phyloP scores from a whole-genome alignment of 2,888 invertebrate genomes.

The Alsophila aescularia region DNA sequence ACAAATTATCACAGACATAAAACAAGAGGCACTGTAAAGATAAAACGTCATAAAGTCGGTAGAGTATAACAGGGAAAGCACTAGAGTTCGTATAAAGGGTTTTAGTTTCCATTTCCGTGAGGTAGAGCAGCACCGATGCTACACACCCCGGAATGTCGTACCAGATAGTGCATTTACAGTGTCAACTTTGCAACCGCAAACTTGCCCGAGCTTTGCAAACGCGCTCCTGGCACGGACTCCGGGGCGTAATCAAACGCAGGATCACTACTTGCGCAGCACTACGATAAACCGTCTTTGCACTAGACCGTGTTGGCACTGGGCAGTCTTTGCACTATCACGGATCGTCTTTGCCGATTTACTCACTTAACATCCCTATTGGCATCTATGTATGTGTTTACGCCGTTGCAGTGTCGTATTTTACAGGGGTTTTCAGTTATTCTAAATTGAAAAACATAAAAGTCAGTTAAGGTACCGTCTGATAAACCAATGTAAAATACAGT shows the following conservation, averaged over 20 bases:
- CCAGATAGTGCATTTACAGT: constrained; percentile 99
- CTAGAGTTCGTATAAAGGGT: constrained; percentile 68
- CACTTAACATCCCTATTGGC: constrained; percentile 29
- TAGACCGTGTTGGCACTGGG: constrained; percentile 46
- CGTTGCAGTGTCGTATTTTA: constrained; percentile 2
- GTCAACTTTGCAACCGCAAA: constrained; percentile 83
- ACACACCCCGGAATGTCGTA: constrained; percentile 95
- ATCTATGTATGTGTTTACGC: constrained; percentile 1
- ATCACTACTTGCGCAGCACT: constrained; percentile 70
- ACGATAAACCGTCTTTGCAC: constrained; percentile 63
- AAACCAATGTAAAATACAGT: not conserved
- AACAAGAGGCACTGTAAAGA: constrained; percentile 10
- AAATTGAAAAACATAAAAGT: too few relatives aligned
- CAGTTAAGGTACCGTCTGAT: too few relatives aligned
- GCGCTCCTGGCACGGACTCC: constrained; percentile 99
- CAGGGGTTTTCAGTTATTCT: not conserved
- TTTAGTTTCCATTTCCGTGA: constrained; percentile 51
- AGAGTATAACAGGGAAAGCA: constrained; percentile 41
- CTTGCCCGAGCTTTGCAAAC: constrained; percentile 92
- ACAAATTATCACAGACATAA: constrained; percentile 28
- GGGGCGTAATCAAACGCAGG: constrained; percentile 82
- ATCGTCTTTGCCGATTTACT: constrained; percentile 62
- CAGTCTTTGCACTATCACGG: constrained; percentile 56
- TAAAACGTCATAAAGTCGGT: not conserved
- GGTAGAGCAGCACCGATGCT: constrained; percentile 71